Conservation (phyloP, 2,888 invertebrate species). For the Dinocampus coccinellae region DNA sequence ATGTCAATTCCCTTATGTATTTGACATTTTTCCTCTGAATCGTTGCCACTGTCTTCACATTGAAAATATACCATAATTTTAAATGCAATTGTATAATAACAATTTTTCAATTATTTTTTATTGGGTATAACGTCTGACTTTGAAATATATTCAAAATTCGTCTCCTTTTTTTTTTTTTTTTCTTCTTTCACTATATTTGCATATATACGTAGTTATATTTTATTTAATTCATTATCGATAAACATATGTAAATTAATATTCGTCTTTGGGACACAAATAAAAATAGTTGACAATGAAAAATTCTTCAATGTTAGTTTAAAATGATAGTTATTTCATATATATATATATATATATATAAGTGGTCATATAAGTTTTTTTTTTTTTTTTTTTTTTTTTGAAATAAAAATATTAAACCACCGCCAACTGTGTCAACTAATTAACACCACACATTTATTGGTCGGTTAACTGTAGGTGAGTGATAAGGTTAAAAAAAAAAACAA, state of each 20-base stretch:
- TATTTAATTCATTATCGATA: neutral
- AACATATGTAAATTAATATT: neutral
- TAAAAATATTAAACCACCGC: neutral
- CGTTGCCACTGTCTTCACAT: neutral
- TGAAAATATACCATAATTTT: neutral
- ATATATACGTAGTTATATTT: neutral
- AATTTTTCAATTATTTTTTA: neutral
- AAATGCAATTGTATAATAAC: neutral
- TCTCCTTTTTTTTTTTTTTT: neutral
- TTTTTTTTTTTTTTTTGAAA: neutral
- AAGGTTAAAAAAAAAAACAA: neutral
- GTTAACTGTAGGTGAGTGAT: neutral
- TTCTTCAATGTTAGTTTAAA: neutral
- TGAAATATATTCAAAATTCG: neutral
- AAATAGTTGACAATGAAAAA: too few species aligned
- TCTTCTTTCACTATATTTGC: too few species aligned
- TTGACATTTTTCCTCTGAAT: constrained; percentile 12
- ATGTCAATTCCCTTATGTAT: neutral
- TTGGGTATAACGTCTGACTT: neutral
- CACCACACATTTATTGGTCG: neutral
- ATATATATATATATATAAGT: neutral
- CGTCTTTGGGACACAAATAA: neutral
- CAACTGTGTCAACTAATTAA: constrained; percentile 33
- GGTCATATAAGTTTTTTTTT: neutral
- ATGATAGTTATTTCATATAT: neutral